Percentiles rank a stretch among this genome's conserved stretches.
These are phyloP conservation scores for Limnephilus marmoratus DNA, from an alignment of 2,888 invertebrate species.

Conservation along the genomic window DNA sequence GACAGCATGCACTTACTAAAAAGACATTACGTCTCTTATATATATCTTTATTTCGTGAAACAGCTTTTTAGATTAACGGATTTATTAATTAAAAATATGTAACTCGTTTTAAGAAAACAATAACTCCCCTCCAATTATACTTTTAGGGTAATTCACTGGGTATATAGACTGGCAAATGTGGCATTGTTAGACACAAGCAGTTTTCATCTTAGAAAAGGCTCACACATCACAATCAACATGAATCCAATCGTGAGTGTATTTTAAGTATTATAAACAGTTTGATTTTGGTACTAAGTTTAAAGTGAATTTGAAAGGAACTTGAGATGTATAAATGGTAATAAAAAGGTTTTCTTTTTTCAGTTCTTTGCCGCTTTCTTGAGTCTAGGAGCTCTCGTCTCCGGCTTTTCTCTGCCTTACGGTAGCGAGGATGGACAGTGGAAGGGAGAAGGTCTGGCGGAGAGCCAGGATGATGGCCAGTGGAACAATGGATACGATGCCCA, in stretches of 20 bases:
- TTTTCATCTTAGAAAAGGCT: background rate
- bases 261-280: background rate
- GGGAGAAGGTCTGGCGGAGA: conserved; percentile 57
- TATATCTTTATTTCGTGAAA: background rate
- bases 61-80: background rate
- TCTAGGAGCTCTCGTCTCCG: background rate
- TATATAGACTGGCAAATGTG: background rate
- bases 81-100: background rate
- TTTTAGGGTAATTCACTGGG: background rate
- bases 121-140: background rate
- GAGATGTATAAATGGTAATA: too few relatives aligned
- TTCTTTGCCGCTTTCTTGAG: background rate
- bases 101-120: background rate
- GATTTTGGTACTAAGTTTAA: background rate
- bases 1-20: background rate
- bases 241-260: background rate
- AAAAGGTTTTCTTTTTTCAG: background rate
- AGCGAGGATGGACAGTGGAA: conserved; percentile 54
- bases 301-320: background rate
- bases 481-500: background rate
- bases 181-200: background rate
- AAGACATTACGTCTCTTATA: background rate
- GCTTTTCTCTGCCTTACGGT: too few relatives aligned
- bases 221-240: background rate
- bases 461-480: conserved; percentile 36